Evolutionary conservation across 2,797 vertebrate species (phyloP), one percentile per base, ranked within the genome.

Genomic region (Poeciliopsis paucimaculata): DNA sequence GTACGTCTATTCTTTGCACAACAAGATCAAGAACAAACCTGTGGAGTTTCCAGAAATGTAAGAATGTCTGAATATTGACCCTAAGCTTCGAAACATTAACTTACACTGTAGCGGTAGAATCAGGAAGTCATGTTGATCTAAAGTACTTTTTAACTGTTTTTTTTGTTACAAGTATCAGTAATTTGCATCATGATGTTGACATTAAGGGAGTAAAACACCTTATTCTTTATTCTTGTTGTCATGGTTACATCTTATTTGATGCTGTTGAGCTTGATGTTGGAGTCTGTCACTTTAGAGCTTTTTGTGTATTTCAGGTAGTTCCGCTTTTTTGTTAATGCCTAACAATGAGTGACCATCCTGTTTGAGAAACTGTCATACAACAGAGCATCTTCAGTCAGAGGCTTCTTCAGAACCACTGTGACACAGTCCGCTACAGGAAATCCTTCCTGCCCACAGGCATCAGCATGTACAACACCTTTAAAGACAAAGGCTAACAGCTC

Each of bases 41-140:
- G 97, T 99, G 82, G 96, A 96, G 81, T 98, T 98, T 87, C 97
- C 97, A 41, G 95, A 97, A 84, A 95, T 74, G 98, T 99, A 91
- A 97, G 53, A 16, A 46, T 20, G 5, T 34, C 49, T 26, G 72
- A 28, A 60, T 43, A 31, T 43, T 57, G 2, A 77, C 66, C 23
- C 26, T 13, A 0, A 36, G 10, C n/a, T 74, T 4, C 13, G 4
- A 77, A 39, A 77, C 13, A 6, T 39, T 9, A 70, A 68, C 39
- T 31, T 20, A 36, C 72, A 49, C 34, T 36, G n/a, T 46, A 4
- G 16, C 36, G 28, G 31, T 16, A 13, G 10, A 70, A 43, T n/a
- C 66, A 70, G 11, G 39, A 43, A 70, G 39, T 26, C 36, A 47
- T 43, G 5, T 31, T 62, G 18, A n/a, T 20, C 51, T 60, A 49